Evolutionary conservation across 2,888 invertebrate genomes (phyloP), one percentile per base, ranked within the genome.

Genomic region (Pandemis corylana): DNA sequence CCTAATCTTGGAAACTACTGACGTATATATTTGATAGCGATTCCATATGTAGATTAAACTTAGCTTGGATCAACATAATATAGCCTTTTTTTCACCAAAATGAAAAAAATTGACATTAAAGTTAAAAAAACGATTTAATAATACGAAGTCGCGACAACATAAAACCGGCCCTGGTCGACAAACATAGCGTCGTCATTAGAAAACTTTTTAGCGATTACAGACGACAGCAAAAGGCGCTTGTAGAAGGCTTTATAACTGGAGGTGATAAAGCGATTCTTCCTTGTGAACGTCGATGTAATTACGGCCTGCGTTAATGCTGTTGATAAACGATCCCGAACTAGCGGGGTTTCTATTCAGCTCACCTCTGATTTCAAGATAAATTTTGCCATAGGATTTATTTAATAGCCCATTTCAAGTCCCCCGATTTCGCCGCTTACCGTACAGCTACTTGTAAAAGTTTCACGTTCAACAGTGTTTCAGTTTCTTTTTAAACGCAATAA

Each of bases 401-500:
- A 61, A 67, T 46, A 65, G 66, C 46, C 53, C 61, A 41, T 62
- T 71, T 36, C 51, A 10, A 51, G 61, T 65, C 68, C 7, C 62
- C 42, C 67, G 59, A 46, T 71, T 67, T 20, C 53, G 62, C 67
- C 67, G 66, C 51, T 67, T 46, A 66, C 66, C 66, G 51, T 62
- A 42, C 61, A 61, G 61, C 44, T 64, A 63, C 56, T 71, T 56
- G 63, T 63, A 71, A 62, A 75, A 67, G 53, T 75, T 75, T 74
- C 70, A 66, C 61, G 70, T 62, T 53, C 65, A 74, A 41, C 61
- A 69, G 61, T 66, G 15, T 74, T 62, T 44, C 66, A 61, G 62
- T 53, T 70, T 62, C 66, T 73, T 70, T 70, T 67, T 70, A 71
- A 67, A 70, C 61, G 70, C 28, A 65, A 70, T 75, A 75, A 71